These are phyloP conservation scores for Xiphophorus couchianus DNA, from an alignment of 2,113 vertebrate species.

Conservation along the genomic window DNA sequence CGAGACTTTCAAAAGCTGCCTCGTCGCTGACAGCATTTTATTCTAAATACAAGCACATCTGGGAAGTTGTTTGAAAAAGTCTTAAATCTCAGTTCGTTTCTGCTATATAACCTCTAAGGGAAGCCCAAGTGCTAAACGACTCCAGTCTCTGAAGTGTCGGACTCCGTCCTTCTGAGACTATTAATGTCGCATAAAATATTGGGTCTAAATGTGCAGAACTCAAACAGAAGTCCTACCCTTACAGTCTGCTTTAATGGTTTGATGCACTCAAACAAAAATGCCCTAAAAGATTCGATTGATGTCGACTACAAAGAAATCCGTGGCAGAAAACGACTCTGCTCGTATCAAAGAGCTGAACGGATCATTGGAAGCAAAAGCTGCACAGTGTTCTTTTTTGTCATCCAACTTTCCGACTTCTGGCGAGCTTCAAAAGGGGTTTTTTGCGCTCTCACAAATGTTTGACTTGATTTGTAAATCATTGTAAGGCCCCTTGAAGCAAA, in stretches of 20 bases:
- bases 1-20: neutral
- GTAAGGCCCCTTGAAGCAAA: slow-evolving; percentile 9
- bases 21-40: neutral
- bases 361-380: slow-evolving; percentile 32
- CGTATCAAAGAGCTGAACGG: slow-evolving; percentile 23
- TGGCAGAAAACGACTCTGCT: slow-evolving; percentile 8
- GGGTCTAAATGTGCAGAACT: slow-evolving; percentile 5
- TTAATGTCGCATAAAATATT: slow-evolving; percentile 31
- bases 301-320: slow-evolving; percentile 38
- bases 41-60: neutral
- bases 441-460: slow-evolving; percentile 18
- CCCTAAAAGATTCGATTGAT: slow-evolving; percentile 13
- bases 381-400: slow-evolving; percentile 7
- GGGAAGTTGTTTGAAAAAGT: slow-evolving; percentile 14
- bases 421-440: slow-evolving; percentile 35
- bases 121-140: slow-evolving; percentile 32
- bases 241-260: slow-evolving; percentile 17
- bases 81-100: slow-evolving; percentile 26
- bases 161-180: slow-evolving; percentile 21
- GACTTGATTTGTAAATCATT: slow-evolving; percentile 46
- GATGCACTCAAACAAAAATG: neutral
- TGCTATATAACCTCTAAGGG: neutral
- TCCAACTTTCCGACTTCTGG: slow-evolving; percentile 47
- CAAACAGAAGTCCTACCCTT: slow-evolving; percentile 11
- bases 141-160: slow-evolving; percentile 27